Conservation (phyloP, 2,113 vertebrate genomes). For the Neolamprologus modestus region DNA sequence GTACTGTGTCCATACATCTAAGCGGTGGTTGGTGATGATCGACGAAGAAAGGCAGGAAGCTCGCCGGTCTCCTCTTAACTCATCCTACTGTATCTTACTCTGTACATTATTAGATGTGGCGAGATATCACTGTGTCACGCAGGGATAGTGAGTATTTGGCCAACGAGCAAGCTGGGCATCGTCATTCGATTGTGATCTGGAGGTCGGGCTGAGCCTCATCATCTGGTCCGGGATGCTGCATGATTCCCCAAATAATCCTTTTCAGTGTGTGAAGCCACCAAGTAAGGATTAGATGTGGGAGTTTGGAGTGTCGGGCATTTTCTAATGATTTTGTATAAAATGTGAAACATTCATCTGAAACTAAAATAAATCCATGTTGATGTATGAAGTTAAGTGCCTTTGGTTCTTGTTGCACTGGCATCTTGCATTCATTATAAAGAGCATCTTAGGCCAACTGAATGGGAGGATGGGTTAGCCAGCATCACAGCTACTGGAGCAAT, state of each 20-base stretch:
- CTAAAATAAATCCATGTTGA: conserved; percentile 65
- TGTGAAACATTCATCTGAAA: conserved; percentile 63
- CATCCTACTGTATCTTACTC: neutral
- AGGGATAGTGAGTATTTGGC: neutral
- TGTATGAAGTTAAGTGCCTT: conserved; percentile 9
- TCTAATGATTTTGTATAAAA: conserved; percentile 72
- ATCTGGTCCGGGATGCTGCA: conserved; percentile 27
- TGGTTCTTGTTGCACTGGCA: neutral
- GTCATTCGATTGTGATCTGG: neutral
- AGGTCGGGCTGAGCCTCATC: conserved; percentile 6
- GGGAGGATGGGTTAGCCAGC: neutral
- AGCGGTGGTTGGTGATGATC: neutral
- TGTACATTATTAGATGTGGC: conserved; percentile 37
- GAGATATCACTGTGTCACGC: neutral
- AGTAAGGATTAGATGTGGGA: conserved; percentile 20
- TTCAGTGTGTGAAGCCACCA: neutral
- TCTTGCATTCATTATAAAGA: neutral
- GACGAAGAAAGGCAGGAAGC: neutral
- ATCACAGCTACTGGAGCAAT: neutral
- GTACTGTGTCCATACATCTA: conserved; percentile 42
- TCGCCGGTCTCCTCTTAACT: neutral
- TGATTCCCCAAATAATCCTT: conserved; percentile 20
- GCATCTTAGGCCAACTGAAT: neutral
- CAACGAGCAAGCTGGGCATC: neutral
- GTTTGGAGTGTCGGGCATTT: conserved; percentile 48